Evolutionary conservation across 2,113 vertebrate genomes (phyloP).

Genomic region (Ahaetulla prasina): DNA sequence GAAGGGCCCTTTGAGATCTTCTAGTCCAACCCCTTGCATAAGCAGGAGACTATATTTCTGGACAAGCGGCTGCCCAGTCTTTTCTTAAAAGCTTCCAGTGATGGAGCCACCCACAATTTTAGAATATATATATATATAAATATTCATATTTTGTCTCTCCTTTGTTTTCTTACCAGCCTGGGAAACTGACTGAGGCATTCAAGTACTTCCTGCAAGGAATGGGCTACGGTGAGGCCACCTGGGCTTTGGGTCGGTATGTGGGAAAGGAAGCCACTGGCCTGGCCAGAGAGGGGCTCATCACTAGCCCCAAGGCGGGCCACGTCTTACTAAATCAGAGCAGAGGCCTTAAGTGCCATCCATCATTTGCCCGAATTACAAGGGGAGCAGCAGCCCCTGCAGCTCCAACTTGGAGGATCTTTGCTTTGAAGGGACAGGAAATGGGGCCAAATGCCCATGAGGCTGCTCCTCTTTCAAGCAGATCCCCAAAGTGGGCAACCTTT

Average conservation of each 20-base stretch:
- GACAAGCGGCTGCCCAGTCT: background rate
- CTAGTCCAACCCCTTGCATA: background rate
- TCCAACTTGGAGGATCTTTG: background rate
- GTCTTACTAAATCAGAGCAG: background rate
- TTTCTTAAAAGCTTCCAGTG: no score
- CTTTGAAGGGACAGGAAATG: background rate
- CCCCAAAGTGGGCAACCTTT: background rate
- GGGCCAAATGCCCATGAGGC: background rate
- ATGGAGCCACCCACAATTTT: no score
- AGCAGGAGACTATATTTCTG: no score
- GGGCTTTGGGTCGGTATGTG: background rate
- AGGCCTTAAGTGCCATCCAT: background rate
- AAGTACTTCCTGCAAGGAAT: conserved; percentile 99
- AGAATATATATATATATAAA: background rate
- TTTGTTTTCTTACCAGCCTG: conserved; percentile 74
- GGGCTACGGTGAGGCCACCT: conserved; percentile 92
- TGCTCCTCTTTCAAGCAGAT: background rate
- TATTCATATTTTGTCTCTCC: background rate
- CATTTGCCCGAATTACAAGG: background rate
- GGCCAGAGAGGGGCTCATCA: background rate
- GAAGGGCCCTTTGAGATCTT: background rate
- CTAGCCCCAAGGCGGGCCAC: background rate
- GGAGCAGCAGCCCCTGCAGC: background rate
- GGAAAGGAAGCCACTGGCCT: background rate
- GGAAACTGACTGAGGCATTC: conserved; percentile 95